Base-by-base conservation (phyloP, 2,888 invertebrate species). In the Hirtodrosophila cameraria region DNA sequence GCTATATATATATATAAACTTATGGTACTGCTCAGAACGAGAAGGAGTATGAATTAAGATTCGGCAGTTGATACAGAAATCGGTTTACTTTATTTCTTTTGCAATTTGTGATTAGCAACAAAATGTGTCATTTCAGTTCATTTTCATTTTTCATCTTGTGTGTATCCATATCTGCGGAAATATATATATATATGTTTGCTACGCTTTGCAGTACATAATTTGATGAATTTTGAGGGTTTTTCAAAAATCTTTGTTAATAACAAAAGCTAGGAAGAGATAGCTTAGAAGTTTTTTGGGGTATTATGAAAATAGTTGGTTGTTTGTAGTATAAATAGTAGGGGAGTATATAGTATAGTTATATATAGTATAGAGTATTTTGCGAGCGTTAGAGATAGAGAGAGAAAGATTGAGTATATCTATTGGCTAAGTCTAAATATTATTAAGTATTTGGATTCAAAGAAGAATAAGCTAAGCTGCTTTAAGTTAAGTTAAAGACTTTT, bases 41-140 rank as follows among this genome's bases (percentile, higher is more conserved):
- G 89, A 89, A 89, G 89, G 89, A 89, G 89, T 89, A 89, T 89
- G 89, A 89, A 88, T 89, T 89, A 89, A 89, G 89, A 89, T 89
- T 89, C 89, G 89, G 89, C 89, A 88, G 89, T 89, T 89, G 88
- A 88, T 89, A 89, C 89, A 89, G 89, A 89, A 89, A 89, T 89
- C 89, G 87, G 87, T 61, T 62, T n/a, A n/a, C n/a, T n/a, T n/a
- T n/a, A n/a, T n/a, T n/a, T n/a, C n/a, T n/a, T 55, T 66, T 49
- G 30, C 33, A 36, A 43, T 61, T 64, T 20, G 25, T 30, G 27
- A 27, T 48, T n/a, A n/a, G n/a, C 35, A 49, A 49, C 55, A 45
- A 46, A 38, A 28, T 60, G 39, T 62, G n/a, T 62, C 23, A 7
- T 54, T 42, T 57, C 11, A 16, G 45, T 65, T 55, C 39, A 46